Evolutionary conservation across 2,888 invertebrate genomes (phyloP).

Genomic region (Eustalomyia histrio): DNA sequence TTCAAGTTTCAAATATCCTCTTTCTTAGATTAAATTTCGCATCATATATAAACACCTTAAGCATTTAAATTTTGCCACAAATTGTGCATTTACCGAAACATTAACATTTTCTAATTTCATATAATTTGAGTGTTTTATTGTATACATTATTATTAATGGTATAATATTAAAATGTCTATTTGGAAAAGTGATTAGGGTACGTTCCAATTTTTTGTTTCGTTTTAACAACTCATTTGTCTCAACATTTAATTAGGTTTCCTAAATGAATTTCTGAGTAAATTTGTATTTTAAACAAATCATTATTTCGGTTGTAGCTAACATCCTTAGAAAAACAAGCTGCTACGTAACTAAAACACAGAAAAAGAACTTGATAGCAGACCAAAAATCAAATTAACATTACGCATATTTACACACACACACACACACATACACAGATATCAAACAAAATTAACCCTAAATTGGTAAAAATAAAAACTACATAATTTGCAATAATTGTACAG

Average conservation of each 20-base stretch:
- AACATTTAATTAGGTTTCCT: constrained; percentile 7
- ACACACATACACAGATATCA: background rate
- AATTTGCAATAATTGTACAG: too few species aligned
- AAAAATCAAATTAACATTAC: background rate
- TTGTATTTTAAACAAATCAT: background rate
- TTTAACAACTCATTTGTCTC: background rate
- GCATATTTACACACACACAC: background rate
- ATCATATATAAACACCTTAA: too few species aligned
- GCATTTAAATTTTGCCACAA: background rate
- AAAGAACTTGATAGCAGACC: background rate
- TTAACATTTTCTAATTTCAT: background rate
- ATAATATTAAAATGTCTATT: constrained; percentile 1
- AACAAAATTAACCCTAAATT: background rate
- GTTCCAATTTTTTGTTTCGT: background rate
- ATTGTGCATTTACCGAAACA: background rate
- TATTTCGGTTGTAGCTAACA: background rate
- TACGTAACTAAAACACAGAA: background rate
- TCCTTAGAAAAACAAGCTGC: background rate
- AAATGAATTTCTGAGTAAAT: background rate
- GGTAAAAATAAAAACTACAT: background rate
- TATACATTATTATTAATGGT: background rate
- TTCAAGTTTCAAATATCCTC: too few species aligned
- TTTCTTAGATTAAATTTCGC: too few species aligned
- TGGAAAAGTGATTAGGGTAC: background rate
- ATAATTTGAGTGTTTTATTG: background rate